These are phyloP conservation scores for Vireo altiloquus DNA, from an alignment of 2,113 vertebrate genomes.

Conservation along the genomic window DNA sequence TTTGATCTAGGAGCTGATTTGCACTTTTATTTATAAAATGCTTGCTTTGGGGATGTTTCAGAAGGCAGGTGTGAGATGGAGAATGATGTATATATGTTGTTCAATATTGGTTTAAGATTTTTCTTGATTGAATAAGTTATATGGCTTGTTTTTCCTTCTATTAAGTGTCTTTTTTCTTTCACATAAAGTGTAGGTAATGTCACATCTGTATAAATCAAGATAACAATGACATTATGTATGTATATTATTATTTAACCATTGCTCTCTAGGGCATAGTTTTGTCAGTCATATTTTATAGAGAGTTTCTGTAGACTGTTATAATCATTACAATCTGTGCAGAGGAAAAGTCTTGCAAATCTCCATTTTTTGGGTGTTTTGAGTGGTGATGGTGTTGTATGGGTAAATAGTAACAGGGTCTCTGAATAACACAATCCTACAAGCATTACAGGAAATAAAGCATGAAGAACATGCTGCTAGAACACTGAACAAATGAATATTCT, in stretches of 20 bases:
- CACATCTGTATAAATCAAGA: slow-evolving; percentile 31
- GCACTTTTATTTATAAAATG: background rate
- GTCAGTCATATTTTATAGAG: slow-evolving; percentile 1
- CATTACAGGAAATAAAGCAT: background rate
- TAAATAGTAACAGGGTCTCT: background rate
- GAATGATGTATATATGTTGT: background rate
- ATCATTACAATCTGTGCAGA: background rate
- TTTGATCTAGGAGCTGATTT: background rate
- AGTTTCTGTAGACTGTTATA: background rate
- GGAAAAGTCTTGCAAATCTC: background rate
- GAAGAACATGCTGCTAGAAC: background rate
- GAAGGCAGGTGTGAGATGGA: background rate
- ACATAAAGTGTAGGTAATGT: background rate
- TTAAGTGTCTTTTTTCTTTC: background rate
- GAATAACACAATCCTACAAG: background rate
- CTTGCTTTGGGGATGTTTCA: background rate
- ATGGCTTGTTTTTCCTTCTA: background rate
- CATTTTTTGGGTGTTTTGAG: background rate
- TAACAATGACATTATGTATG: background rate
- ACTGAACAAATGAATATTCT: background rate
- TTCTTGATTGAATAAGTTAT: background rate
- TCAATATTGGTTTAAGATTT: background rate
- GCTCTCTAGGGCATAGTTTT: slow-evolving; percentile 11
- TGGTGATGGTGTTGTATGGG: background rate
- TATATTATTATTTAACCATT: slow-evolving; percentile 52